Evolutionary conservation across 2,113 vertebrate species (phyloP).

Genomic region (Tamias sibiricus): DNA sequence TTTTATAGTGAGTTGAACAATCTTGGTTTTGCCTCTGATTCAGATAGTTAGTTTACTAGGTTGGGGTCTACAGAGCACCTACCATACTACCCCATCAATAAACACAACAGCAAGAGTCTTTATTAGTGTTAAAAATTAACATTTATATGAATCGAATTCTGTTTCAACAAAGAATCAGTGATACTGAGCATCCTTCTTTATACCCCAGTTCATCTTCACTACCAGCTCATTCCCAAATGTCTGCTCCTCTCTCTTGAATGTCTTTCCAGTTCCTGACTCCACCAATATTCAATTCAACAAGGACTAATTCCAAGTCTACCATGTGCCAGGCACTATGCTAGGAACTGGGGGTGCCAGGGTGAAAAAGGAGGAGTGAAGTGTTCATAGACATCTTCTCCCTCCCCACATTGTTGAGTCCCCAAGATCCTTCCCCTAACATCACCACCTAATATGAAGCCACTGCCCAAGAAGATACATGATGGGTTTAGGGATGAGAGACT

Average conservation of each 20-base stretch:
- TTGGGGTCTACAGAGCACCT: not conserved
- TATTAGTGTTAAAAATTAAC: not conserved
- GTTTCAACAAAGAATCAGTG: not conserved
- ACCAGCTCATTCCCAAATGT: not conserved
- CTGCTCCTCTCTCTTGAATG: not conserved
- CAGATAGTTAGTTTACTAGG: not conserved
- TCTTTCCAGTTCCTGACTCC: not conserved
- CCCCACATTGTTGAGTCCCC: not conserved
- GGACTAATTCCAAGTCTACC: not conserved
- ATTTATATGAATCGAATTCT: not conserved
- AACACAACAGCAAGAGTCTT: not conserved
- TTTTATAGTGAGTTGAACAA: constrained; percentile 70
- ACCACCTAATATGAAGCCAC: not conserved
- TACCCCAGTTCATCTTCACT: not conserved
- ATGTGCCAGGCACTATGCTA: not conserved
- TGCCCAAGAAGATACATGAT: not conserved
- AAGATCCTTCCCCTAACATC: not conserved
- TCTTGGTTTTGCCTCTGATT: not conserved
- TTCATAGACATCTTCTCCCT: not conserved
- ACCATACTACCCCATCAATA: not conserved
- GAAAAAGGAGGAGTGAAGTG: not conserved
- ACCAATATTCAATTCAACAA: not conserved
- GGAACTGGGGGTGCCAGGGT: not conserved
- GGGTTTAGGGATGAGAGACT: not conserved
- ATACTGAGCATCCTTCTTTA: not conserved